Evolutionary conservation across 92 coral and sea anemone species (phyloP), one percentile per base, ranked within the genome.

Genomic region (Desmophyllum pertusum): DNA sequence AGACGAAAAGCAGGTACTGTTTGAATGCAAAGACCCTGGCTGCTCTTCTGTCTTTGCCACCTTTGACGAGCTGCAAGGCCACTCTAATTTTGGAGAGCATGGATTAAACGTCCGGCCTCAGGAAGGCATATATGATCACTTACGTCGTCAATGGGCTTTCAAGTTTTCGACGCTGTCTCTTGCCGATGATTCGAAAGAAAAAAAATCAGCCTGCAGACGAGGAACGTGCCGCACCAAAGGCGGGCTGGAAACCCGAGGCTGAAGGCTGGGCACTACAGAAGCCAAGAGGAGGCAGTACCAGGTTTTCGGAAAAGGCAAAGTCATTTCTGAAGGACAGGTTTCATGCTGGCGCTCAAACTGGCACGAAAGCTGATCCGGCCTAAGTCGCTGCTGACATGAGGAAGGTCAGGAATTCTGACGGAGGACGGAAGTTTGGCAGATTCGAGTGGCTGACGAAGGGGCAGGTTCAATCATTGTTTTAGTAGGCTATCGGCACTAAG

Each of bases 21-120:
- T 90, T 77, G 86, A 84, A 73, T 91, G 94, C 88, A 79, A 91
- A 52, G 91, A 84, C 75, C 83, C 80, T 27, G 87, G 86, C 40
- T 91, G 91, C 75, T 81, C 77, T 6, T 70, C 57, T 23, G 86
- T 71, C n/a, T 87, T 79, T 36, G 43, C 75, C 52, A 67, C 91
- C 73, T 85, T 48, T 15, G 86, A 79, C 33, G 86, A 81, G 38
- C 43, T 91, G 42, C 89, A 91, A 85, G 94, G 87, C 31, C 93
- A 86, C 76, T 76, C 69, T 74, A 65, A 75, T 61, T 73, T 90
- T 27, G 90, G 90, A 53, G 76, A 78, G 25, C 90, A 90, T 31
- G 63, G 61, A 61, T 75, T 10, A 67, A 88, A 50, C 63, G 64
- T 75, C n/a, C n/a, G n/a, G 39, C 10, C 62, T 37, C 70, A 51